A percentile compares a stretch with the other conserved stretches of the same genome.
These are phyloP conservation scores for Oncorhynchus clarkii DNA, from an alignment of 2,113 vertebrate species.

Conservation along the genomic window DNA sequence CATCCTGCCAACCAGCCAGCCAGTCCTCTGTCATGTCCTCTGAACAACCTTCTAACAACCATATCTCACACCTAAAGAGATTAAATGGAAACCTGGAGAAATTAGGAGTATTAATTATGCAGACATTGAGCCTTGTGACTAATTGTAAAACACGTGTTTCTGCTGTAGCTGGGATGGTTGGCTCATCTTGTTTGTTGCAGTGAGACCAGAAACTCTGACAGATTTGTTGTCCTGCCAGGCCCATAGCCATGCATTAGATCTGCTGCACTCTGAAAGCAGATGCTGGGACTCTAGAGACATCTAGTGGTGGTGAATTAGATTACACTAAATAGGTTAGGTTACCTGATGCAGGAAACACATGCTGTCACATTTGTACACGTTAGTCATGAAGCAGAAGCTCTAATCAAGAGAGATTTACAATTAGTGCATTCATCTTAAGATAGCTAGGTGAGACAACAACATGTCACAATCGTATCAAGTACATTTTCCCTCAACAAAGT, in stretches of 20 bases:
- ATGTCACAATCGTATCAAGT: no score
- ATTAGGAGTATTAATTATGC: constrained; percentile 26
- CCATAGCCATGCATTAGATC: not conserved
- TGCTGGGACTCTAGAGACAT: not conserved
- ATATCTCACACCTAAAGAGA: constrained; percentile 10
- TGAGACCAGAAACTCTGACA: not conserved
- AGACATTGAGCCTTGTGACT: constrained; percentile 14
- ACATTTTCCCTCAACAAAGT: no score
- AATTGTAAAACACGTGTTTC: constrained; percentile 15
- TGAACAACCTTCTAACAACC: constrained; percentile 9
- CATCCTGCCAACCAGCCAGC: not conserved
- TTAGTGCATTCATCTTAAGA: no score
- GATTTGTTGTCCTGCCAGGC: not conserved
- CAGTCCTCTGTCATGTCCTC: not conserved
- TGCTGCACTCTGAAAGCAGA: not conserved
- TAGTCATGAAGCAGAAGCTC: no score
- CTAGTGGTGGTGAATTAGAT: constrained; percentile 7
- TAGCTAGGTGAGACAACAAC: no score
- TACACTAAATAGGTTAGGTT: no score
- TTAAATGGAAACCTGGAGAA: constrained; percentile 5
- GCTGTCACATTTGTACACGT: no score
- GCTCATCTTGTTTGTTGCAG: constrained; percentile 9
- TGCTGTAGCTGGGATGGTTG: constrained; percentile 5
- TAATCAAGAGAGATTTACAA: no score
- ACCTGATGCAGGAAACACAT: no score